Conservation (phyloP, 2,797 vertebrate species). For the Urosaurus nigricauda region DNA sequence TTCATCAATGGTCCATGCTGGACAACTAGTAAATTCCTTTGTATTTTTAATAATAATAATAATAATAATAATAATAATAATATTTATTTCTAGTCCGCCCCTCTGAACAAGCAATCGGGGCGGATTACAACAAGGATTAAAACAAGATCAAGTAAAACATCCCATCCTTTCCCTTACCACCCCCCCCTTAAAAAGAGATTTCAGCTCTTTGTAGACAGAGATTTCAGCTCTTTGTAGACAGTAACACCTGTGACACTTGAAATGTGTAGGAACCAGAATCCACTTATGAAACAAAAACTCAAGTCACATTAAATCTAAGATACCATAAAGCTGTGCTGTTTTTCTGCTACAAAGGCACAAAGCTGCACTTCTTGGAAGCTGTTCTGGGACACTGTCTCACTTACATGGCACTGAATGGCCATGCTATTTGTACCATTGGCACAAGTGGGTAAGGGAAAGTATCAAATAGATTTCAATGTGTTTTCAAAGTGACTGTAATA, state of each 20-base stretch:
- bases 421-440: not conserved
- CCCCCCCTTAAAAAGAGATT: no score
- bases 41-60: no score
- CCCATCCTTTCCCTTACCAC: no score
- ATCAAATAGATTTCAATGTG: not conserved
- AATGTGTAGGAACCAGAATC: no score
- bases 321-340: not conserved
- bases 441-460: not conserved
- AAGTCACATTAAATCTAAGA: not conserved
- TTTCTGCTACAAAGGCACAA: not conserved
- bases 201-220: no score
- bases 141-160: no score
- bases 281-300: not conserved
- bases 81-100: no score
- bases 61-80: no score
- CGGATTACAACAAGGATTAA: no score
- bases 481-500: not conserved
- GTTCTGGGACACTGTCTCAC: not conserved
- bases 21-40: not conserved
- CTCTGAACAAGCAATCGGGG: no score
- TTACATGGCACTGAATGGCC: not conserved
- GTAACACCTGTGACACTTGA: no score
- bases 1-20: not conserved
- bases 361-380: not conserved
- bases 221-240: not conserved